phyloP scores from a whole-genome alignment of 2,888 invertebrate genomes.

The Taphrorychus bicolor region DNA sequence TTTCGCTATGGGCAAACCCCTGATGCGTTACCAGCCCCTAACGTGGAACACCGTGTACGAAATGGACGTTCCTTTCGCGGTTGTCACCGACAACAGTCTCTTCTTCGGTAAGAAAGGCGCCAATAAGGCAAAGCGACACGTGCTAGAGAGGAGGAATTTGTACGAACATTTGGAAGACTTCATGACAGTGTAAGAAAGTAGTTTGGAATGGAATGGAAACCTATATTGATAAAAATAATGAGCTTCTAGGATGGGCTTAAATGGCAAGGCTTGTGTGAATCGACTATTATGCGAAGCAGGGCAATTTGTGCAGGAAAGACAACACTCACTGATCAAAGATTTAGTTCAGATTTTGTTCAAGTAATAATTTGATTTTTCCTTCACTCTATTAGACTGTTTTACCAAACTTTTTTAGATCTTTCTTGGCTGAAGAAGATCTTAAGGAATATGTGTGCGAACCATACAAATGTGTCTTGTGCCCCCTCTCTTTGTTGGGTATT shows the following conservation, averaged over 20 bases:
- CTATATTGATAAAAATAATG: no score
- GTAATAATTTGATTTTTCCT: constrained; percentile 8
- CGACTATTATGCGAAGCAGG: constrained; percentile 35
- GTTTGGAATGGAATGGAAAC: neutral
- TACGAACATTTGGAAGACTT: constrained; percentile 35
- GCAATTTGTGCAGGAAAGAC: constrained; percentile 14
- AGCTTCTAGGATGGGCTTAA: constrained; percentile 34
- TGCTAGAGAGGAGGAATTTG: constrained; percentile 41
- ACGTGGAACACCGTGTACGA: constrained; percentile 67
- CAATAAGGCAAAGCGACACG: constrained; percentile 54
- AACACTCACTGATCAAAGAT: constrained; percentile 27
- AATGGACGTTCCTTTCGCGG: constrained; percentile 66
- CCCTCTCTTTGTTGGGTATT: constrained; percentile 25
- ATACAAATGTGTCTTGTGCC: constrained; percentile 15
- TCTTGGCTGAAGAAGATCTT: constrained; percentile 17
- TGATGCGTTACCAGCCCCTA: constrained; percentile 64
- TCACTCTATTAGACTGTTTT: neutral
- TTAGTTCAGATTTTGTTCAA: constrained; percentile 27
- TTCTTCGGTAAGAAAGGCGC: constrained; percentile 51
- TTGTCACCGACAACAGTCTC: constrained; percentile 60
- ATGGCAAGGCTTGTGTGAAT: constrained; percentile 34
- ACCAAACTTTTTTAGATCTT: constrained; percentile 24
- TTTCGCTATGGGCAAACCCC: constrained; percentile 64
- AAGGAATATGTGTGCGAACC: constrained; percentile 19
- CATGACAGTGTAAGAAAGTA: constrained; percentile 25